Evolutionary conservation across 2,888 invertebrate species (phyloP), one percentile per base, ranked within the genome.

Genomic region (Leucophenga montana): DNA sequence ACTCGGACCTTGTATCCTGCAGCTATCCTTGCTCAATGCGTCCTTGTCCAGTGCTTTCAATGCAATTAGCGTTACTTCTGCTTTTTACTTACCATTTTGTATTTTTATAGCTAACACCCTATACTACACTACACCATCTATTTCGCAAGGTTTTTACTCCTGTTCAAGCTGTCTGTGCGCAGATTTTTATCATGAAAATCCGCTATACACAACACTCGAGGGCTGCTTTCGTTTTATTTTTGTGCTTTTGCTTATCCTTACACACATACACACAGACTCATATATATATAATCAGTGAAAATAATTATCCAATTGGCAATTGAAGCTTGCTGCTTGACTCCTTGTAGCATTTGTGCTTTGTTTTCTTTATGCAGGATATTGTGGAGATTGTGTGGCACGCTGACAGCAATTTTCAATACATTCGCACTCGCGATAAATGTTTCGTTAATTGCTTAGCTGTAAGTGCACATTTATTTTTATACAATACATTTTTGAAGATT

Each of bases 231-330:
- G 44, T 16, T 18, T 13, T 44, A 44, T 39, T 11, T 61, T 11
- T 61, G 44, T 61, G 61, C 61, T n/a, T 16, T 44, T n/a, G 31
- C 16, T 57, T 27, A 31, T 13, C 31, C 57, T 31, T 3, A 57
- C n/a, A 57, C 27, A 27, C 31, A 57, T 31, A 57, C 57, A 57
- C 31, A 31, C 57, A 57, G 11, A 0, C 16, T n/a, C 3, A 57
- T 14, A 59, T 61, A 46, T 16, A 59, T 48, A 50, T 31, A 68
- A 71, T 68, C 66, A 66, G 69, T 61, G 64, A 74, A 74, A 74
- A 68, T 76, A 76, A 76, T 76, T 76, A 76, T 72, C 72, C 74
- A 70, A 76, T 76, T 75, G 73, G 59, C 70, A 65, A 56, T 64
- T 67, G 67, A 67, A 53, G 54, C 54, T 54, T 33, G 54, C 31